These are phyloP conservation scores for Corbicula japonica DNA, from an alignment of 2,888 invertebrate species.

Conservation along the genomic window DNA sequence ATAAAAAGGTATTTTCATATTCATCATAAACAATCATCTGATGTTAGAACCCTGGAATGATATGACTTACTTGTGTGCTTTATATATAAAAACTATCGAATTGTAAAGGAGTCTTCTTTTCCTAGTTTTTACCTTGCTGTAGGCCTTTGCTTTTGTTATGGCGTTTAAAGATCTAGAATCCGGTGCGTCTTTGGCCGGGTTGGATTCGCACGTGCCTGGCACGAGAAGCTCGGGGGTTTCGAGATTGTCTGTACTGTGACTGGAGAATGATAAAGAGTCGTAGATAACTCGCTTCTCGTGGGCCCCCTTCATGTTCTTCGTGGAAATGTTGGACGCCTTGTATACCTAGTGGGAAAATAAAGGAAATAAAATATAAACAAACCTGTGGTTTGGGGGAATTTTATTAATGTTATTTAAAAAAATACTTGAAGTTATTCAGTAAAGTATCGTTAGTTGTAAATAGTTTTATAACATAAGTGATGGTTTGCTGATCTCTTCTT, in stretches of 20 bases:
- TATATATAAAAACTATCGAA: no score
- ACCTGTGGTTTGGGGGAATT: no score
- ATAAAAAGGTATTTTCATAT: not conserved
- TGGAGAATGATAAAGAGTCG: slow-evolving; percentile 57
- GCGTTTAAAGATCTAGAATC: slow-evolving; percentile 18
- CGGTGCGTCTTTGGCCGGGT: not conserved
- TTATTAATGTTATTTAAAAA: no score
- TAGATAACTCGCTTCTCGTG: slow-evolving; percentile 63
- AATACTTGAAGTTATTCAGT: no score
- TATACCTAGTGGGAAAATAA: slow-evolving; percentile 42
- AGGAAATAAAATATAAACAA: no score
- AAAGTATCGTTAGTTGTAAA: no score
- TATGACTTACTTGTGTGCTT: no score
- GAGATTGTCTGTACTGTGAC: slow-evolving; percentile 15
- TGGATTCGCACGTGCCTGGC: not conserved
- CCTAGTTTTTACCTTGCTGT: slow-evolving; percentile 46
- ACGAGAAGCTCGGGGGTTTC: slow-evolving; percentile 23
- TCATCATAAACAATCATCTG: no score
- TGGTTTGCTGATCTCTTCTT: no score
- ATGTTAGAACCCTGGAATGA: no score
- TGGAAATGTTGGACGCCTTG: slow-evolving; percentile 57
- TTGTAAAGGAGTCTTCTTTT: no score
- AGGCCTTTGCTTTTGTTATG: slow-evolving; percentile 55
- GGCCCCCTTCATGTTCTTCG: slow-evolving; percentile 51
- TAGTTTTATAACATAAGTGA: no score